Conservation (phyloP, 2,888 invertebrate species). For the Thymelicus sylvestris region DNA sequence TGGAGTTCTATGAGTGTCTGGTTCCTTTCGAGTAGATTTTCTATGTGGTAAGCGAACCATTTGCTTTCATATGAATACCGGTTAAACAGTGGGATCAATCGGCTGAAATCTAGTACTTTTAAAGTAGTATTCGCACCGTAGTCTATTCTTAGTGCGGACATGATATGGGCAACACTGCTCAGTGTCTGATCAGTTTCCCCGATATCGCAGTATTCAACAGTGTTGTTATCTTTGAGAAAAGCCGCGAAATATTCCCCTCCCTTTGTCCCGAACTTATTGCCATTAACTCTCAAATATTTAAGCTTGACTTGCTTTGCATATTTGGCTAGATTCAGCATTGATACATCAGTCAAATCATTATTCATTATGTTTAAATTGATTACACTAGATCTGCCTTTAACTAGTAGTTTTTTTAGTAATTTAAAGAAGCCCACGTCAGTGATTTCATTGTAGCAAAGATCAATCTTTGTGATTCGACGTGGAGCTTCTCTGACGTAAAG, state of each 20-base stretch:
- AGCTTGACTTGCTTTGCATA: slow-evolving; percentile 71
- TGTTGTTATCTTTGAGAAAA: slow-evolving; percentile 73
- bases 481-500: slow-evolving; percentile 72
- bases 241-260: slow-evolving; percentile 80
- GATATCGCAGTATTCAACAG: slow-evolving; percentile 80
- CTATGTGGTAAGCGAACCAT: slow-evolving; percentile 81
- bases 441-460: slow-evolving; percentile 84
- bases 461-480: slow-evolving; percentile 74
- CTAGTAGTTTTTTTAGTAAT: slow-evolving; percentile 69
- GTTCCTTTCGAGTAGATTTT: slow-evolving; percentile 69
- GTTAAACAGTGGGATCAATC: slow-evolving; percentile 66
- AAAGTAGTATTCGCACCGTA: slow-evolving; percentile 63
- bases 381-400: slow-evolving; percentile 75
- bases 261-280: slow-evolving; percentile 84
- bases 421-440: slow-evolving; percentile 78
- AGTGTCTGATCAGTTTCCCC: slow-evolving; percentile 85
- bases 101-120: slow-evolving; percentile 70
- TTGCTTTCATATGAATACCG: slow-evolving; percentile 73
- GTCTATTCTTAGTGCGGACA: slow-evolving; percentile 74
- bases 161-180: slow-evolving; percentile 81
- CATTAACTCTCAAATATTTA: slow-evolving; percentile 81
- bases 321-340: slow-evolving; percentile 64
- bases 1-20: slow-evolving; percentile 80
- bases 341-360: slow-evolving; percentile 77
- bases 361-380: slow-evolving; percentile 83